Conservation (phyloP, 2,113 vertebrate genomes). For the Oncorhynchus tshawytscha region DNA sequence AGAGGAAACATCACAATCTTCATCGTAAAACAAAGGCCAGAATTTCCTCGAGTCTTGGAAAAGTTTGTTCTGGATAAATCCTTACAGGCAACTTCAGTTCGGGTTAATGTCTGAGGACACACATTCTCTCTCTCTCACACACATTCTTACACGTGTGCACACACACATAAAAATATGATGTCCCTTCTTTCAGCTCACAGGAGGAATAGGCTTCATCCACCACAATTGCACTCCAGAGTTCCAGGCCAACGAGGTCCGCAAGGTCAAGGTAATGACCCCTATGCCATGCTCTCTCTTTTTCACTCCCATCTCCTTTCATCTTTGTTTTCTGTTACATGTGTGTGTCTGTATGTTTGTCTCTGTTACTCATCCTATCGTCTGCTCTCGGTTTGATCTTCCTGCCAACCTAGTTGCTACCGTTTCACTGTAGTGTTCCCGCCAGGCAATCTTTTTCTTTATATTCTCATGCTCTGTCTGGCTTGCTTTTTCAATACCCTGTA, state of each 20-base stretch:
- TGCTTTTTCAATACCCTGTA: not conserved
- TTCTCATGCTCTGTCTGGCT: not conserved
- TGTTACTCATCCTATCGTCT: no score
- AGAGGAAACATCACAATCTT: no score
- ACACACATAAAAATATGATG: constrained; percentile 72
- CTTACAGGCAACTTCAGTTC: no score
- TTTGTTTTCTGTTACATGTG: not conserved
- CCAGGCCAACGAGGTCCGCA: constrained; percentile 97
- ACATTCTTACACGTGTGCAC: not conserved
- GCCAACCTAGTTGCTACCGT: not conserved
- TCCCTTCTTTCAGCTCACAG: constrained; percentile 86
- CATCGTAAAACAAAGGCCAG: no score
- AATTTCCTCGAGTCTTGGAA: no score
- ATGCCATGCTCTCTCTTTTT: not conserved
- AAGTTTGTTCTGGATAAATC: no score
- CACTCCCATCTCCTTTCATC: not conserved
- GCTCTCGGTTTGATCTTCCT: not conserved
- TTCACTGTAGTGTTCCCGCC: not conserved
- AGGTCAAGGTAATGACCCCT: constrained; percentile 86
- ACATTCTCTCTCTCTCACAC: not conserved
- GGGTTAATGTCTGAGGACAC: no score
- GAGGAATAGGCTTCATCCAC: constrained; percentile 95
- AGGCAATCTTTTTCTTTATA: not conserved
- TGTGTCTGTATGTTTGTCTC: no score
- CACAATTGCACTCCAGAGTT: constrained; percentile 99